Conservation (phyloP, 1,140 invertebrate genomes). For the Batillaria attramentaria region DNA sequence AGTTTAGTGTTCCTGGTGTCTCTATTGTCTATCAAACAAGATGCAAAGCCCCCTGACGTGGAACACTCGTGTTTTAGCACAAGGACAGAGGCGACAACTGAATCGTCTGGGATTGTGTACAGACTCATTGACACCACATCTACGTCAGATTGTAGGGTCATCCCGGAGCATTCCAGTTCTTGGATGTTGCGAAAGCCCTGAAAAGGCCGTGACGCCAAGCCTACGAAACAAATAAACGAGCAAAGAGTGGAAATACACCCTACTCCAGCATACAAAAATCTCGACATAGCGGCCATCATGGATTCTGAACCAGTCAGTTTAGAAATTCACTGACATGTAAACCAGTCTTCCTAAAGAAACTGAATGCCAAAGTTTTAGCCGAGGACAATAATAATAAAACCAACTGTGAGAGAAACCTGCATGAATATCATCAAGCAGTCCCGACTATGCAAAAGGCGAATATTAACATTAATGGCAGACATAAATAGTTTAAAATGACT, state of each 20-base stretch:
- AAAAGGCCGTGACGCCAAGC: not conserved
- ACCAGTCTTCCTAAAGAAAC: too few species aligned
- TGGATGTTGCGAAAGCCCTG: not conserved
- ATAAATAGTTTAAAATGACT: too few species aligned
- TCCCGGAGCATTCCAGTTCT: constrained; percentile 13
- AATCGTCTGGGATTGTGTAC: not conserved
- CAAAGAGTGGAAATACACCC: not conserved
- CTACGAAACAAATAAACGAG: not conserved
- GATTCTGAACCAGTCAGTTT: too few species aligned
- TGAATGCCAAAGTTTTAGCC: too few species aligned
- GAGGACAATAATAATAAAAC: too few species aligned
- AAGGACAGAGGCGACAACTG: not conserved
- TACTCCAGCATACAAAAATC: not conserved
- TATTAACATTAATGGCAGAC: too few species aligned
- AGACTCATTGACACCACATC: constrained; percentile 8
- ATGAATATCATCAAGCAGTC: too few species aligned
- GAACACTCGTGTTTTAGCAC: not conserved
- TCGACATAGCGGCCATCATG: too few species aligned
- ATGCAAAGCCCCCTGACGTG: not conserved
- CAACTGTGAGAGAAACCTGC: too few species aligned
- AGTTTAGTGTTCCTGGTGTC: not conserved
- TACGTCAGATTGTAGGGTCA: not conserved
- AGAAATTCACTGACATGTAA: too few species aligned
- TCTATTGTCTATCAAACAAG: not conserved
- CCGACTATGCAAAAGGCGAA: too few species aligned